Evolutionary conservation across 1,140 invertebrate species (phyloP).

Genomic region (Nomia melanderi): DNA sequence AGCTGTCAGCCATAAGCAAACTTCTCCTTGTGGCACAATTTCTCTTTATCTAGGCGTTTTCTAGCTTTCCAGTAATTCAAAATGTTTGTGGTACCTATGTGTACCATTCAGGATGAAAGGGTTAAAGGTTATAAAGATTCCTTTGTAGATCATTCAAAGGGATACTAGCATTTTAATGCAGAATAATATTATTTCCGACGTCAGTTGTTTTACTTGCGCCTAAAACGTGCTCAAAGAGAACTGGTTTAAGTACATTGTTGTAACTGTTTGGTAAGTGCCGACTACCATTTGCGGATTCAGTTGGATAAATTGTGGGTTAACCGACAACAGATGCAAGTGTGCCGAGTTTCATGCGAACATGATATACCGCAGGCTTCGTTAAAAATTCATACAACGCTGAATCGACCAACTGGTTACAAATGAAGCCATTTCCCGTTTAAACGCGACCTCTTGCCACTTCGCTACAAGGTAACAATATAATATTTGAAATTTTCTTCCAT

Average conservation of each 20-base stretch:
- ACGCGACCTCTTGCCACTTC: neutral
- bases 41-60: too few species aligned
- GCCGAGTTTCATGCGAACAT: neutral
- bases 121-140: too few species aligned
- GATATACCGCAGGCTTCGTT: neutral
- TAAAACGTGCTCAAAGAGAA: slow-evolving; percentile 21
- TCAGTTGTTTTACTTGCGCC: neutral
- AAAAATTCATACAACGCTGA: slow-evolving; percentile 32
- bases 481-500: neutral
- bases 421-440: neutral
- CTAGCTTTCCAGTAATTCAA: too few species aligned
- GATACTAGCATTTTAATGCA: neutral
- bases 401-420: neutral
- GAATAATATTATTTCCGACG: neutral
- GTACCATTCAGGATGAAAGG: too few species aligned
- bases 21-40: too few species aligned
- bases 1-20: too few species aligned
- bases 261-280: slow-evolving; percentile 20
- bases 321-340: slow-evolving; percentile 21
- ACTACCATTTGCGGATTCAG: slow-evolving; percentile 31
- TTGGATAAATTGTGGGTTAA: slow-evolving; percentile 37
- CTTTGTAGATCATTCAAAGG: too few species aligned
- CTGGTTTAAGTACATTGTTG: neutral
- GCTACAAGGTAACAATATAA: too few species aligned
- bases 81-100: too few species aligned